Conservation (phyloP, 1,140 invertebrate species). For the Brachionus angularis region DNA sequence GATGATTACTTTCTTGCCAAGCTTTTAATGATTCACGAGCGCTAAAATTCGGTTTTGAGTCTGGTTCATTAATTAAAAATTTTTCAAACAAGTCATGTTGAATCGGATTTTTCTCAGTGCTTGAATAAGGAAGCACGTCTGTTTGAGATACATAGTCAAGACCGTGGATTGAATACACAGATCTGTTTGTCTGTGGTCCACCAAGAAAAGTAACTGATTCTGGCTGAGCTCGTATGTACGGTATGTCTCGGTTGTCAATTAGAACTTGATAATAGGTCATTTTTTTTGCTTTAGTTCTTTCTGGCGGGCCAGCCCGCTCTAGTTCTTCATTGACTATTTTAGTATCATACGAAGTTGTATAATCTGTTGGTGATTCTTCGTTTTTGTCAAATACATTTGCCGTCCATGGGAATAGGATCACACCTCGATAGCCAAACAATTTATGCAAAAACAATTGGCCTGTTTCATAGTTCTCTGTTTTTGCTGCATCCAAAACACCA, state of each 20-base stretch:
- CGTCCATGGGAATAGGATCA: constrained; percentile 89
- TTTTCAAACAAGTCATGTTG: constrained; percentile 93
- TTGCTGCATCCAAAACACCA: constrained; percentile 10
- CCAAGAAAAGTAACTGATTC: constrained; percentile 95
- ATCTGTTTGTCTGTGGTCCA: constrained; percentile 83
- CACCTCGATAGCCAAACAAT: constrained; percentile 90
- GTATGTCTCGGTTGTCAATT: constrained; percentile 90
- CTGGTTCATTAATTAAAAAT: constrained; percentile 75
- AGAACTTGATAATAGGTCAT: constrained; percentile 81
- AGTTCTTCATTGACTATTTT: constrained; percentile 45
- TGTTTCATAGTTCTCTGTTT: constrained; percentile 31
- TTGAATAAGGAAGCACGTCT: constrained; percentile 66
- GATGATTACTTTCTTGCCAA: constrained; percentile 96
- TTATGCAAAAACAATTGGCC: constrained; percentile 75
- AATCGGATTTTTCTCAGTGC: constrained; percentile 72
- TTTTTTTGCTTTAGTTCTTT: constrained; percentile 27
- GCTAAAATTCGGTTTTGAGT: constrained; percentile 67
- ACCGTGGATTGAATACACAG: constrained; percentile 82
- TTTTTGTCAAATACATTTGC: constrained; percentile 78
- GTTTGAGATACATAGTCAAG: constrained; percentile 94
- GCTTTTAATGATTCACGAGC: constrained; percentile 82
- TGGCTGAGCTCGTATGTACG: constrained; percentile 71
- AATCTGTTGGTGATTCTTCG: constrained; percentile 19
- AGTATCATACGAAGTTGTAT: neutral
- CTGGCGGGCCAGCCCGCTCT: constrained; percentile 36